These are phyloP conservation scores for Shargacucullia verbasci DNA, from an alignment of 2,888 invertebrate genomes.

Conservation along the genomic window DNA sequence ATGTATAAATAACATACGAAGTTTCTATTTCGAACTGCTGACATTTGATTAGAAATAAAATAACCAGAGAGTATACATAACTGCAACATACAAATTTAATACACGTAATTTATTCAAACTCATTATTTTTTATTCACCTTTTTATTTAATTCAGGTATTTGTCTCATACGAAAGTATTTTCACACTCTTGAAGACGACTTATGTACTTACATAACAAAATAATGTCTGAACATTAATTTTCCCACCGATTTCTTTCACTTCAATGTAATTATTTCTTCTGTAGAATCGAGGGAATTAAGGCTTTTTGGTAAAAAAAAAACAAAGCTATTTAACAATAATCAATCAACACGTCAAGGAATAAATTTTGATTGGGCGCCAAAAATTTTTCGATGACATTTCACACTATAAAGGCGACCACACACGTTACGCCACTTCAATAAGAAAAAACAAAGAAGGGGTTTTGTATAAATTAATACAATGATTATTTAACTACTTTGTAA, in stretches of 20 bases:
- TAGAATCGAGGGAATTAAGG: too few species aligned
- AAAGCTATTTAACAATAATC: slow-evolving; percentile 48
- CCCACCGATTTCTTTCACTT: too few species aligned
- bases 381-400: slow-evolving; percentile 59
- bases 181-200: too few species aligned
- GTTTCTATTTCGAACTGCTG: slow-evolving; percentile 8
- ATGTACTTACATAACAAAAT: too few species aligned
- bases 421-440: slow-evolving; percentile 41
- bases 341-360: slow-evolving; percentile 56
- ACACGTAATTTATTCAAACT: too few species aligned
- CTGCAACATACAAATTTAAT: too few species aligned
- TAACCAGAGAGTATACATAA: too few species aligned
- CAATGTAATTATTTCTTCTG: neutral
- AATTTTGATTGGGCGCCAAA: slow-evolving; percentile 65
- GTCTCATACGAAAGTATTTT: too few species aligned
- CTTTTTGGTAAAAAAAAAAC: slow-evolving; percentile 3
- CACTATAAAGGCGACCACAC: slow-evolving; percentile 66
- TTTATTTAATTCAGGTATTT: too few species aligned
- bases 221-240: too few species aligned
- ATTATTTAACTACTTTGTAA: slow-evolving; percentile 67
- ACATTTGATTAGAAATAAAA: neutral
- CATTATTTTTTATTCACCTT: too few species aligned
- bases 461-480: slow-evolving; percentile 66
- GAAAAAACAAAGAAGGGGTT: slow-evolving; percentile 45
- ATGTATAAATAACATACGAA: neutral